Evolutionary conservation across 2,797 vertebrate genomes (phyloP).

Genomic region (Heteromormyrus szaboi): DNA sequence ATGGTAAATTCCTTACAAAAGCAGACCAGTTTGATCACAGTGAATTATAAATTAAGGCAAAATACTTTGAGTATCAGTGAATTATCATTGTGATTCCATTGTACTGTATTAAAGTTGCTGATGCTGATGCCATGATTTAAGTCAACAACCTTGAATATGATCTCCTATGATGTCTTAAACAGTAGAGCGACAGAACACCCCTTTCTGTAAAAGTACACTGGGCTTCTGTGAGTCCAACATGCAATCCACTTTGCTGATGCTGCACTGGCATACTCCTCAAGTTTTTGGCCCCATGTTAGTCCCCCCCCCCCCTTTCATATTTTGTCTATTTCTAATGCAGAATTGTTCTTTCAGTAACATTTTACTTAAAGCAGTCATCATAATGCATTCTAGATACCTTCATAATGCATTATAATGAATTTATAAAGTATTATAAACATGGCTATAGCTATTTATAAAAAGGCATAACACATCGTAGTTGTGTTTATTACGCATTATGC

Average conservation of each 20-base stretch:
- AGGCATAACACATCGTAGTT: background rate
- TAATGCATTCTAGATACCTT: background rate
- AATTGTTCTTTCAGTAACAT: slow-evolving; percentile 32
- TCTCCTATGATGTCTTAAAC: slow-evolving; percentile 33
- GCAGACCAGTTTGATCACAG: background rate
- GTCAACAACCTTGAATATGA: background rate
- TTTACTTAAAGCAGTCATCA: background rate
- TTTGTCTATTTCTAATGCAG: slow-evolving; percentile 21
- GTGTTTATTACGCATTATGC: background rate
- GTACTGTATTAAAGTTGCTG: background rate
- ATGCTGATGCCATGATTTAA: background rate
- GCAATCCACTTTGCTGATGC: slow-evolving; percentile 59
- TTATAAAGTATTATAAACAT: background rate
- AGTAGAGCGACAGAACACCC: slow-evolving; percentile 70
- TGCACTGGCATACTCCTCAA: slow-evolving; percentile 59
- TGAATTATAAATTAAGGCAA: background rate
- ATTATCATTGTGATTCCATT: background rate
- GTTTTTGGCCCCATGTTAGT: slow-evolving; percentile 35
- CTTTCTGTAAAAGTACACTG: slow-evolving; percentile 68
- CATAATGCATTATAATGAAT: background rate
- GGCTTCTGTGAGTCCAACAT: slow-evolving; percentile 56
- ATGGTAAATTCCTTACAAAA: background rate
- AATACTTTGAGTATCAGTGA: background rate
- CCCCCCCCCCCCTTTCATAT: background rate
- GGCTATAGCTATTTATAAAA: background rate